Conservation (phyloP, 1,140 invertebrate species). For the Lasaia peninsularis region DNA sequence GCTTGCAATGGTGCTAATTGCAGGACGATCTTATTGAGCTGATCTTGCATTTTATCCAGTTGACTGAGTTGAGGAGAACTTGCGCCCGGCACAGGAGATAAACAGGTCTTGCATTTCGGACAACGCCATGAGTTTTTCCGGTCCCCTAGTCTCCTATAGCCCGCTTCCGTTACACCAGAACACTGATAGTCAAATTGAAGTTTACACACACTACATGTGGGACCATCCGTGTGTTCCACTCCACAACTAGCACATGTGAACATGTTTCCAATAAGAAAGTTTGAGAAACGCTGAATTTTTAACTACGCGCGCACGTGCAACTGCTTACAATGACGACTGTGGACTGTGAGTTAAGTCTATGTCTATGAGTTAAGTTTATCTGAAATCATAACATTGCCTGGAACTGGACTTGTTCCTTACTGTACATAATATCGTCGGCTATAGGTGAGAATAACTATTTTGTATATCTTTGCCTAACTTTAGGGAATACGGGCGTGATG, state of each 20-base stretch:
- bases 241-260: not conserved
- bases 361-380: too few species aligned
- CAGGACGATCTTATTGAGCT: constrained; percentile 6
- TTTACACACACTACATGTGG: not conserved
- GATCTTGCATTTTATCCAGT: constrained; percentile 1
- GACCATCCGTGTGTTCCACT: not conserved
- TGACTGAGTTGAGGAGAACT: not conserved
- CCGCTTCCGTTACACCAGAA: not conserved
- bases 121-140: constrained; percentile 6
- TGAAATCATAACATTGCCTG: too few species aligned
- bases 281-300: constrained; percentile 12
- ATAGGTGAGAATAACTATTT: too few species aligned
- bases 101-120: not conserved
- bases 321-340: too few species aligned
- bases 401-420: too few species aligned
- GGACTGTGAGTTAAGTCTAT: too few species aligned
- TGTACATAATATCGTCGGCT: too few species aligned
- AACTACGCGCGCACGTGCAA: too few species aligned
- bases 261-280: not conserved
- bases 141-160: not conserved
- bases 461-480: too few species aligned
- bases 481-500: too few species aligned
- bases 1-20: constrained; percentile 19
- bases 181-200: not conserved
- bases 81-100: not conserved